Percentiles rank a stretch among this genome's conserved stretches.
Evolutionary conservation across 1,140 invertebrate species (phyloP).

Genomic region (Drosophila varians): DNA sequence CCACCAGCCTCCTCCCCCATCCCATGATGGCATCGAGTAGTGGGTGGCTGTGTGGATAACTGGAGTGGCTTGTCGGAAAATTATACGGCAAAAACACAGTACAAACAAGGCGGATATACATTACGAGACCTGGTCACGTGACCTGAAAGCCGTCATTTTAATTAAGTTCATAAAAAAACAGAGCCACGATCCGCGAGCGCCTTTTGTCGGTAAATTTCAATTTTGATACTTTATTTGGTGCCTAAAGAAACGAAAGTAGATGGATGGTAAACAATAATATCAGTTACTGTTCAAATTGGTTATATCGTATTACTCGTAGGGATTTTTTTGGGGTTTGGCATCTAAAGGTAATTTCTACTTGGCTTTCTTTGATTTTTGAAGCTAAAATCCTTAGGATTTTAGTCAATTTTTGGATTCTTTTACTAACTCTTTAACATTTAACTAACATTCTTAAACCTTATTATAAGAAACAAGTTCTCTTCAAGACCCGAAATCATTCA

Average conservation of each 20-base stretch:
- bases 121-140: conserved; percentile 77
- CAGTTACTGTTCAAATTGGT: neutral
- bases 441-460: neutral
- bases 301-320: neutral
- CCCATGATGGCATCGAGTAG: conserved; percentile 24
- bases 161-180: conserved; percentile 83
- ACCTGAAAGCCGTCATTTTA: conserved; percentile 73
- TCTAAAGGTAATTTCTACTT: neutral
- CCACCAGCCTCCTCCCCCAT: conserved; percentile 30
- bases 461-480: neutral
- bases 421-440: neutral
- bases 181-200: conserved; percentile 51
- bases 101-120: conserved; percentile 77
- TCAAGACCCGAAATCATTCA: neutral
- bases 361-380: neutral
- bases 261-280: neutral
- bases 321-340: neutral
- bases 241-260: conserved; percentile 6
- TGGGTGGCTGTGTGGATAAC: conserved; percentile 32
- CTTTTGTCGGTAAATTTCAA: conserved; percentile 65
- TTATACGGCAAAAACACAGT: conserved; percentile 38
- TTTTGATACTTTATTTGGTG: conserved; percentile 25
- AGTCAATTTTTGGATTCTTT: neutral
- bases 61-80: conserved; percentile 40
- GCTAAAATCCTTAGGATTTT: neutral